Evolutionary conservation across 1,140 invertebrate genomes (phyloP).

Genomic region (Drosophila baimaii): DNA sequence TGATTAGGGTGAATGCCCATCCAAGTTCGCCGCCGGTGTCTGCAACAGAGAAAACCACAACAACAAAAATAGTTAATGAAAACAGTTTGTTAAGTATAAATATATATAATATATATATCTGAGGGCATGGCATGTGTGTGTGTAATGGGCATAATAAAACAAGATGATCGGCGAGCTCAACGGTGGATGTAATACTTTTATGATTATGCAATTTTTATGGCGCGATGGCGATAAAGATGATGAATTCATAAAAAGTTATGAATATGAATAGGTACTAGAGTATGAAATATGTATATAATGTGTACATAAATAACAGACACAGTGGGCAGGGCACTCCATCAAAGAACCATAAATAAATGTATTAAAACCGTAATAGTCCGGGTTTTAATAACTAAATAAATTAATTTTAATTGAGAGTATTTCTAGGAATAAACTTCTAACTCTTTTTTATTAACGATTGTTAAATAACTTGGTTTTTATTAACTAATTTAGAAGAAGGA

Average conservation of each 20-base stretch:
- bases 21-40: constrained; percentile 85
- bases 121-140: constrained; percentile 37
- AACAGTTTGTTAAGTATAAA: constrained; percentile 1
- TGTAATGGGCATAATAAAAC: constrained; percentile 54
- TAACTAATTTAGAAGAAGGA: background rate
- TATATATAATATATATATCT: constrained; percentile 35
- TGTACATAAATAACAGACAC: background rate
- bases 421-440: background rate
- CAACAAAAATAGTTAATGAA: constrained; percentile 24
- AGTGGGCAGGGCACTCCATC: constrained; percentile 10
- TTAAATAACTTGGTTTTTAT: background rate
- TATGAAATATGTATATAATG: constrained; percentile 14
- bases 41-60: constrained; percentile 72
- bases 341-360: background rate
- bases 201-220: constrained; percentile 75
- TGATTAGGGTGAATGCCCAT: constrained; percentile 85
- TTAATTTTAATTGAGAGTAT: background rate
- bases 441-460: background rate
- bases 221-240: constrained; percentile 71
- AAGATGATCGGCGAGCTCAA: constrained; percentile 22
- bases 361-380: background rate
- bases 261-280: constrained; percentile 60
- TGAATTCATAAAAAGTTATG: constrained; percentile 68
- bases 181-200: constrained; percentile 54
- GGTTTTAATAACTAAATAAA: background rate